Evolutionary conservation across 2,797 vertebrate genomes (phyloP).

Genomic region (Eleutherodactylus coqui): DNA sequence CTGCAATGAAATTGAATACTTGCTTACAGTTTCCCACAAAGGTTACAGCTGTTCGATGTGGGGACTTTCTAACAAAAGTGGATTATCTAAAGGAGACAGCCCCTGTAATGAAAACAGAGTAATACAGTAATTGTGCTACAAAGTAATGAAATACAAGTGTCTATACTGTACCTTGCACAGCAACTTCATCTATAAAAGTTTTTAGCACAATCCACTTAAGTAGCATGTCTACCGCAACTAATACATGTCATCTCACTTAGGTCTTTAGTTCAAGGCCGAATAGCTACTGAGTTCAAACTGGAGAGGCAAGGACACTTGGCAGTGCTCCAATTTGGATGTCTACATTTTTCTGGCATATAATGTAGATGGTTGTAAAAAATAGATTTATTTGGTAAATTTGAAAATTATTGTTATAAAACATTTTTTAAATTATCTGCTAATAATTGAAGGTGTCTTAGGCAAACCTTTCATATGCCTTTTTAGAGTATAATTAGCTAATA

Average conservation of each 20-base stretch:
- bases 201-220: not conserved
- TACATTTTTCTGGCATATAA: not conserved
- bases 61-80: not conserved
- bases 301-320: not conserved
- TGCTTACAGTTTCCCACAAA: not conserved
- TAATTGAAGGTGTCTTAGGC: too few species aligned
- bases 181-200: not conserved
- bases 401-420: too few species aligned
- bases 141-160: not conserved
- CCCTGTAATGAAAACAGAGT: too few species aligned
- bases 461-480: too few species aligned
- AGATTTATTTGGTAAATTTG: too few species aligned
- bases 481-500: too few species aligned
- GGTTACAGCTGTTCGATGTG: not conserved
- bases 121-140: too few species aligned
- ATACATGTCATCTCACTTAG: not conserved
- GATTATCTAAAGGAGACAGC: too few species aligned
- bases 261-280: not conserved
- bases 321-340: not conserved
- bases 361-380: too few species aligned
- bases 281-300: not conserved
- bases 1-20: not conserved
- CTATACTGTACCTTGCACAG: not conserved
- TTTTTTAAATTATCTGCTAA: too few species aligned
- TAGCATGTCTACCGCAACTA: too few species aligned